Evolutionary conservation across 2,113 vertebrate genomes (phyloP), one percentile per base, ranked within the genome.

Genomic region (Spea bombifrons): DNA sequence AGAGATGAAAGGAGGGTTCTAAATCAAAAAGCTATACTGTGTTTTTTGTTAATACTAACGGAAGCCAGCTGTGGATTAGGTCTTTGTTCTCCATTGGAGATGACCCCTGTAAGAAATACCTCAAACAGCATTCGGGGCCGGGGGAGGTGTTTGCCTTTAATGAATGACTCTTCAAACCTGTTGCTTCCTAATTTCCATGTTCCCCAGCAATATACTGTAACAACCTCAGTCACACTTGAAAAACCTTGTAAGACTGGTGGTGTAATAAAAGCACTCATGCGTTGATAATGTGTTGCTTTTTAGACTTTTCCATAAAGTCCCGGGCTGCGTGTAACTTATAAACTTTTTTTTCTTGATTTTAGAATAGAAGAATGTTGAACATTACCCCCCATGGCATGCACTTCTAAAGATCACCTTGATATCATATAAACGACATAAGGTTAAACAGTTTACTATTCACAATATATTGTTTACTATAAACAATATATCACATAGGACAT

Each of bases 21-120:
- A 64, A 64, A 16, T 64, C 10, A 30, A 17, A 46, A 43, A 66
- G 61, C 45, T 66, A 66, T 8, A 16, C 10, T 53, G n/a, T 5
- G n/a, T 45, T 66, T 75, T 67, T 43, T 75, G n/a, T 57, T 67
- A 75, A 45, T 16, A 67, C 49, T 69, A 76, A 61, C 55, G 66
- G 55, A 76, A 69, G 46, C 75, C 75, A 76, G 75, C 75, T 76
- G 75, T 76, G 75, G 75, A 61, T 69, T 76, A 59, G 52, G n/a
- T 5, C 53, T 76, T 76, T 76, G 66, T 76, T 76, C 75, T 76
- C 66, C 13, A 43, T 61, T 30, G 66, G 75, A 61, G 66, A 61
- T 57, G 75, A 68, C 59, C 47, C 64, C 52, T 66, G 52, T 16
- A 55, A 75, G 64, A 66, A 67, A 66, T 47, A 45, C 66, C 52